Percentiles rank a stretch among this genome's conserved stretches.
These are phyloP conservation scores for Epinephelus cyanopodus DNA, from an alignment of 2,113 vertebrate genomes.

Conservation along the genomic window DNA sequence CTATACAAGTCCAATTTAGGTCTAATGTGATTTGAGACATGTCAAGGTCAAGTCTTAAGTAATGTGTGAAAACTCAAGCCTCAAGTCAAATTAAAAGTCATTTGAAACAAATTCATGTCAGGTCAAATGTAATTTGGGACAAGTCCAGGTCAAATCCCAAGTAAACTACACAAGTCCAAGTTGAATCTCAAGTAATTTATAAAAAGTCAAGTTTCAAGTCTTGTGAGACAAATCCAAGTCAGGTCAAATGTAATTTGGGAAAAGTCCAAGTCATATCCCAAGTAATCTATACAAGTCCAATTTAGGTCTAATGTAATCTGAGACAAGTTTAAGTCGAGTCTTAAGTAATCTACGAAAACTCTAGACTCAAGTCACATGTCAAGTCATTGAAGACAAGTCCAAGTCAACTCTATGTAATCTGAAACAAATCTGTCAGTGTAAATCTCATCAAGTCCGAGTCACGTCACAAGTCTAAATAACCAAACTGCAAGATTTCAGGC, in stretches of 20 bases:
- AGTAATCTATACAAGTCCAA: too few species aligned
- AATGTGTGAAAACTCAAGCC: neutral
- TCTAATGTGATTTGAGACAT: too few species aligned
- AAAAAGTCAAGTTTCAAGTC: neutral
- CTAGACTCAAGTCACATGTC: neutral
- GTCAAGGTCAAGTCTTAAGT: too few species aligned
- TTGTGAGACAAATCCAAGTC: neutral
- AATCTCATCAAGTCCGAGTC: neutral
- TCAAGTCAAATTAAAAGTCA: too few species aligned
- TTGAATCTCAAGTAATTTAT: neutral
- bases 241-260: neutral
- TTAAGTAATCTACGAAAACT: too few species aligned
- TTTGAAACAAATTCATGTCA: neutral
- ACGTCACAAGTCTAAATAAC: neutral
- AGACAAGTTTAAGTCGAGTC: too few species aligned
- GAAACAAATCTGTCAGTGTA: neutral
- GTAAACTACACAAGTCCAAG: neutral
- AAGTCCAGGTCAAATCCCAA: neutral
- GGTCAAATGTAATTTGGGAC: neutral
- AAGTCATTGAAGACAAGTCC: neutral
- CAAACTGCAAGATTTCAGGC: too few species aligned
- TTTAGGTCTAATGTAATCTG: too few species aligned
- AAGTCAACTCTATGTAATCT: too few species aligned
- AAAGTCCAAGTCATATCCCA: too few species aligned
- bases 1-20: too few species aligned